phyloP scores from a whole-genome alignment of 2,888 invertebrate species.

The Heliconius charithonia region DNA sequence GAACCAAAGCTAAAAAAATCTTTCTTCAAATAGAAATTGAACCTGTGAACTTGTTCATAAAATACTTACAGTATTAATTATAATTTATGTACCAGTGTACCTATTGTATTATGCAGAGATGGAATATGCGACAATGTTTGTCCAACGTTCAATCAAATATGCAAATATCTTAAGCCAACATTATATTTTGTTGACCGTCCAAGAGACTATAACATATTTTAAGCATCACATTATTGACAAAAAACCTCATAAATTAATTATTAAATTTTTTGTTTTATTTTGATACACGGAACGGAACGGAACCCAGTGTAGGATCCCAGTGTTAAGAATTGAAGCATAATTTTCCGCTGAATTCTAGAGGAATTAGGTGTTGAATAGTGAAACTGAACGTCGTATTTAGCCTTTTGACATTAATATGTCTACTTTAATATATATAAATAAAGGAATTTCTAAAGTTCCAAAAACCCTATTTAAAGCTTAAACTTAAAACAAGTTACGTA shows the following conservation, averaged over 20 bases:
- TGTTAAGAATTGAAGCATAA: no score
- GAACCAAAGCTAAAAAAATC: no score
- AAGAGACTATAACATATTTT: conserved; percentile 9
- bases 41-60: neutral
- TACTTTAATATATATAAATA: neutral
- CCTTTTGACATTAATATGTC: neutral
- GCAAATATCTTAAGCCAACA: conserved; percentile 57
- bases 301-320: no score
- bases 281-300: no score
- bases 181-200: conserved; percentile 44
- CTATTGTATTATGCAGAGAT: conserved; percentile 10
- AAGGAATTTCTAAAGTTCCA: neutral
- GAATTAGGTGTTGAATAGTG: no score
- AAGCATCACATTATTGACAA: neutral
- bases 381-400: no score
- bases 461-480: conserved; percentile 3
- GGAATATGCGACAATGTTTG: conserved; percentile 53
- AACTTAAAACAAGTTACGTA: neutral
- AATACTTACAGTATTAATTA: neutral
- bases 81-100: neutral
- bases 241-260: no score
- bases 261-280: neutral
- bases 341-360: no score
- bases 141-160: conserved; percentile 67
- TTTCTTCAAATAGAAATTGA: no score